Percentiles rank a stretch among this genome's conserved stretches.
phyloP scores from a whole-genome alignment of 2,113 vertebrate genomes.

The Helogale parvula region DNA sequence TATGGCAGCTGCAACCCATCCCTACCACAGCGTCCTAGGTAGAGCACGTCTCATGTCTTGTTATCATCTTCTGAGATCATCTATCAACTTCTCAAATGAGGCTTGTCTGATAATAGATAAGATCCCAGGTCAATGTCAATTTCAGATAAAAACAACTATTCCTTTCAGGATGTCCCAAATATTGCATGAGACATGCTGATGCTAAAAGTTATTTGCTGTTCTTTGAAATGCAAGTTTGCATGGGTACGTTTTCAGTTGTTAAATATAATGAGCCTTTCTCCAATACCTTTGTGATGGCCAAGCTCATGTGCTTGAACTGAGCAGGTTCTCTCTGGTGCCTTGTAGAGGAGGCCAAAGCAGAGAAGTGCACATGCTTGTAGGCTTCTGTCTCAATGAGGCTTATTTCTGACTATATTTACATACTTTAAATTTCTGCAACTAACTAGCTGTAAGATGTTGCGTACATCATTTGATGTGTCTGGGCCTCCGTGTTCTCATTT shows the following conservation, averaged over 20 bases:
- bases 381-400: neutral
- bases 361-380: neutral
- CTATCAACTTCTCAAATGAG: neutral
- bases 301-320: neutral
- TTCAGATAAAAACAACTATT: neutral
- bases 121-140: conserved; percentile 5
- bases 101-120: neutral
- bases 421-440: neutral
- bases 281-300: neutral
- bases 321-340: neutral
- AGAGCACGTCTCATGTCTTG: neutral
- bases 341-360: neutral
- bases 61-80: neutral
- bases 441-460: neutral
- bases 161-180: neutral
- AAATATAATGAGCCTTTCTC: neutral
- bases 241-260: neutral
- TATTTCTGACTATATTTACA: neutral
- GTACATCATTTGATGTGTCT: neutral
- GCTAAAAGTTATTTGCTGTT: neutral
- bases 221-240: neutral
- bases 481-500: neutral
- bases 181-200: neutral
- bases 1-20: neutral
- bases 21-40: too few relatives aligned